These are phyloP conservation scores for Monarcha castaneiventris DNA, from an alignment of 2,113 vertebrate genomes.

Conservation along the genomic window DNA sequence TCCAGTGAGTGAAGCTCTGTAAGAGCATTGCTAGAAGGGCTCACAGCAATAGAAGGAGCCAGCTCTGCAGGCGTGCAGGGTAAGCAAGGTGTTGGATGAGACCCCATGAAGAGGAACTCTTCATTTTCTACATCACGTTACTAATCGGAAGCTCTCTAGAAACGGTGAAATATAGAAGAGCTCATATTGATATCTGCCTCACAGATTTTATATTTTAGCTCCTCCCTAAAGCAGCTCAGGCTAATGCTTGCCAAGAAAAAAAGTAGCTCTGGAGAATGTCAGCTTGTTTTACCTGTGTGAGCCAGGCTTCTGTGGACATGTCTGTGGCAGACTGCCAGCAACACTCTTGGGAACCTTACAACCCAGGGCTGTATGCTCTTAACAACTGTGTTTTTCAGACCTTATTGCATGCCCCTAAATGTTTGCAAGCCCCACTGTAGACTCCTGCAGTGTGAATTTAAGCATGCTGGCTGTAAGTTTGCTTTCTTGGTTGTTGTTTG, in stretches of 20 bases:
- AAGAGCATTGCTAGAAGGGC: background rate
- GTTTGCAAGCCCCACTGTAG: background rate
- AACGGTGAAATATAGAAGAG: background rate
- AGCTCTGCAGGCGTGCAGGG: background rate
- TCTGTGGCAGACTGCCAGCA: background rate
- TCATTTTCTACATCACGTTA: background rate
- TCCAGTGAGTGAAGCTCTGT: background rate
- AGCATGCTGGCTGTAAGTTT: background rate
- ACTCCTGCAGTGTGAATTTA: background rate
- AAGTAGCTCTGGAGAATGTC: background rate
- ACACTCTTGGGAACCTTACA: background rate
- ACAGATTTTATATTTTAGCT: background rate
- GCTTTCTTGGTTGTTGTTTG: background rate
- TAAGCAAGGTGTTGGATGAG: background rate
- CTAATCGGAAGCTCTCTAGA: background rate
- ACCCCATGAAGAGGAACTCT: background rate
- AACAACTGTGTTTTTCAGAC: background rate
- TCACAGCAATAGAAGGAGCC: background rate
- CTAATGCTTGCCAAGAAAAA: background rate
- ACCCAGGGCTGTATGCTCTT: background rate
- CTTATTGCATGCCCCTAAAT: background rate
- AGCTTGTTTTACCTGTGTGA: background rate
- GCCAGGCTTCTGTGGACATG: background rate
- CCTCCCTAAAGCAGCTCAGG: background rate
- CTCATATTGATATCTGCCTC: background rate